phyloP scores from a whole-genome alignment of 2,888 invertebrate species.

The Clanis bilineata region DNA sequence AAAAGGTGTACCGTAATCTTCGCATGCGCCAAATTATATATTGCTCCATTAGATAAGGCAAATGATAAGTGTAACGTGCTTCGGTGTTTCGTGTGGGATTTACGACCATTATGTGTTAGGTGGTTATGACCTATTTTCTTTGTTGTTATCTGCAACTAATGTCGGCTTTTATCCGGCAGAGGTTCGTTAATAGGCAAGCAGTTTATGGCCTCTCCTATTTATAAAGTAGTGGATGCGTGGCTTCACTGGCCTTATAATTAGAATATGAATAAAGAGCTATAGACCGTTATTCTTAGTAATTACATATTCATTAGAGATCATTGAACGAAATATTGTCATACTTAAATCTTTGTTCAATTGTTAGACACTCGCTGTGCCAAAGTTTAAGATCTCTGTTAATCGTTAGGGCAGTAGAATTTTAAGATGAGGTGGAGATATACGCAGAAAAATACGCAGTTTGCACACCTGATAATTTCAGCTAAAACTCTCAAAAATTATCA shows the following conservation, averaged over 20 bases:
- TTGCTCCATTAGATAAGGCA: conserved; percentile 12
- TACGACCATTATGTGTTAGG: conserved; percentile 15
- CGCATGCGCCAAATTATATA: conserved; percentile 6
- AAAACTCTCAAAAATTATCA: too few species aligned
- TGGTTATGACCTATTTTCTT: conserved; percentile 15
- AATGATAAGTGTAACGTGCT: conserved; percentile 6
- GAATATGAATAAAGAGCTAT: not conserved
- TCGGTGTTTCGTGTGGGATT: conserved; percentile 10
- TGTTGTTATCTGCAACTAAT: conserved; percentile 16
- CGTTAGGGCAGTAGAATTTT: too few species aligned
- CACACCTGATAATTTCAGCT: too few species aligned
- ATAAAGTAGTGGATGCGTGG: not conserved
- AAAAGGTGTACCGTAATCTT: conserved; percentile 13
- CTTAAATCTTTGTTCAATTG: too few species aligned
- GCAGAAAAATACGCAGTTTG: too few species aligned
- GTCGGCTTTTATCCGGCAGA: not conserved
- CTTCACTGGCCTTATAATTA: not conserved
- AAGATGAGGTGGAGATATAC: too few species aligned
- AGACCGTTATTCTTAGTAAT: too few species aligned
- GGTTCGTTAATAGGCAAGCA: not conserved
- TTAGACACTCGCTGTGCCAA: too few species aligned
- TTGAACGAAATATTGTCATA: too few species aligned
- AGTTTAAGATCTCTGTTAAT: too few species aligned
- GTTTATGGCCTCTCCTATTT: not conserved
- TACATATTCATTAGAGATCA: too few species aligned